These are phyloP conservation scores for Flabesymbios commensalis DNA, from an alignment of 2,888 invertebrate species.

Conservation along the genomic window DNA sequence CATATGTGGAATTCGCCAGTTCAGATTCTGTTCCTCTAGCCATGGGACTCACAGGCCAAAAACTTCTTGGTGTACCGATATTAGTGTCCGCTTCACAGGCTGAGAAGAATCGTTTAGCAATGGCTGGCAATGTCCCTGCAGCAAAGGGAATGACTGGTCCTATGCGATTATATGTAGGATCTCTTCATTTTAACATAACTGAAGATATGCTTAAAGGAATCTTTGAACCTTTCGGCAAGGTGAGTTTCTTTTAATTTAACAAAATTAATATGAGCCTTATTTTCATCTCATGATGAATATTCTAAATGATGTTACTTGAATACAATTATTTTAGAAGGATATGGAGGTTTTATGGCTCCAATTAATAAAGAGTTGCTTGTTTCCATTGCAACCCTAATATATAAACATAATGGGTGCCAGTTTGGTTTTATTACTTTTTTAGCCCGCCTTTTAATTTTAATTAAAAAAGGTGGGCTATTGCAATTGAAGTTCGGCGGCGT, in stretches of 20 bases:
- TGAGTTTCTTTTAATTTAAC: slow-evolving; percentile 39
- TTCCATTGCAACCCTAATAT: too few relatives aligned
- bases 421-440: too few relatives aligned
- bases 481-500: too few relatives aligned
- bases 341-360: too few relatives aligned
- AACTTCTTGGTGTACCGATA: slow-evolving; percentile 91
- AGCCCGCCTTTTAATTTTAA: too few relatives aligned
- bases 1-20: slow-evolving; percentile 99
- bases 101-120: slow-evolving; percentile 68
- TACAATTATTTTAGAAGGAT: too few relatives aligned
- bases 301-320: too few relatives aligned
- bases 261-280: too few relatives aligned
- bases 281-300: too few relatives aligned
- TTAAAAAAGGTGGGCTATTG: too few relatives aligned
- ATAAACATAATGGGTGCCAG: too few relatives aligned
- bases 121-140: slow-evolving; percentile 47
- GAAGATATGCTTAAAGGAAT: slow-evolving; percentile 98
- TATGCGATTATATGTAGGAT: slow-evolving; percentile 95
- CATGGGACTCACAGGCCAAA: slow-evolving; percentile 92
- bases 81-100: slow-evolving; percentile 84
- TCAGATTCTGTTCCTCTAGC: slow-evolving; percentile 96
- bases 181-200: slow-evolving; percentile 96
- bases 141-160: slow-evolving; percentile 70
- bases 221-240: slow-evolving; percentile 97
- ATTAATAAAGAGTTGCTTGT: too few relatives aligned